A percentile compares a stretch with the other conserved stretches of the same genome.
Conservation (phyloP, 2,113 vertebrate species). For the Mirza zaza region DNA sequence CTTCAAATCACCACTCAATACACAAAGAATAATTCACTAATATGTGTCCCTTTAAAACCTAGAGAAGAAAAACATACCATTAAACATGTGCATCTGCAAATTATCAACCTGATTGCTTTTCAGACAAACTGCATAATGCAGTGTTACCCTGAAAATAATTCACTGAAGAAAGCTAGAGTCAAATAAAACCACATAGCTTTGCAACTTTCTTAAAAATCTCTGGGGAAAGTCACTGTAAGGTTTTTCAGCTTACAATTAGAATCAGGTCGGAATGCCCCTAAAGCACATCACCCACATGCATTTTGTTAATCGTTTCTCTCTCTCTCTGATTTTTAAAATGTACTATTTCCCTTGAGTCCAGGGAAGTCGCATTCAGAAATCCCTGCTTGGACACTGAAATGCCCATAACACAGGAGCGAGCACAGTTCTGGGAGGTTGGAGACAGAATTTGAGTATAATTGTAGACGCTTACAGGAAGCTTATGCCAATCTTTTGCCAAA, state of each 20-base stretch:
- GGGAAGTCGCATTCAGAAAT: background rate
- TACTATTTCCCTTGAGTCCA: accelerated
- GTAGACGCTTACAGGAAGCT: background rate
- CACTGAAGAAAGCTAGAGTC: constrained; percentile 50
- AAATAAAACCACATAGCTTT: constrained; percentile 30
- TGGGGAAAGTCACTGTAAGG: background rate
- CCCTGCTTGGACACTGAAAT: background rate
- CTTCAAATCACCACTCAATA: background rate
- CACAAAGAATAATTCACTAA: background rate
- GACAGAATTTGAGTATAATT: background rate
- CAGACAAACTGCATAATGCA: constrained; percentile 21
- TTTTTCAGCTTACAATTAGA: constrained; percentile 9
- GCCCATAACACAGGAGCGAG: too few species aligned
- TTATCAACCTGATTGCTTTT: background rate
- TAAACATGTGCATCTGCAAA: background rate
- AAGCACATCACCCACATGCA: background rate
- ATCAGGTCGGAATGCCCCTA: constrained; percentile 9
- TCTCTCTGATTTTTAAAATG: background rate
- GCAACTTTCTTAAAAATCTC: constrained; percentile 6
- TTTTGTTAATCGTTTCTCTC: background rate
- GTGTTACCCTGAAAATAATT: constrained; percentile 56
- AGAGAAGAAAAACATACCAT: background rate
- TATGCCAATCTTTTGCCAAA: background rate
- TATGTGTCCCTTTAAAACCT: background rate
- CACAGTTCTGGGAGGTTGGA: background rate